Conservation (phyloP, 2,888 invertebrate species). For the Nymphalis urticae region DNA sequence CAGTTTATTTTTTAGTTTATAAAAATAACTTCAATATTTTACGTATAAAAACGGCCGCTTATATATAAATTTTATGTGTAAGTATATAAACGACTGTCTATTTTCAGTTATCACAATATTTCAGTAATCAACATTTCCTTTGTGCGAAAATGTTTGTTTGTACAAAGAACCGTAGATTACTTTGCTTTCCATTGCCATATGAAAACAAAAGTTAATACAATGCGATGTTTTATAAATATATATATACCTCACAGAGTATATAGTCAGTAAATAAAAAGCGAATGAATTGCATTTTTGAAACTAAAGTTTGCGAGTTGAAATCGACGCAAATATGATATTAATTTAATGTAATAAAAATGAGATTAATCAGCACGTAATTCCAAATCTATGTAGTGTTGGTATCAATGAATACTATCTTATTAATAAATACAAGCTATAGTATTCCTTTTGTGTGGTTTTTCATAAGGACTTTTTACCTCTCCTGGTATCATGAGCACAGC, state of each 20-base stretch:
- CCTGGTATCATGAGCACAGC: no score
- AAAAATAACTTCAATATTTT: no score
- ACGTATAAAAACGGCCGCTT: no score
- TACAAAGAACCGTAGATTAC: slow-evolving; percentile 6
- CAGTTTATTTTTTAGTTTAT: no score
- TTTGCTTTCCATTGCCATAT: slow-evolving; percentile 1
- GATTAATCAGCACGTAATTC: no score
- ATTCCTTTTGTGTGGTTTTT: no score
- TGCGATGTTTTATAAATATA: not conserved
- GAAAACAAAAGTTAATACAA: not conserved
- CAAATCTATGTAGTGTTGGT: no score
- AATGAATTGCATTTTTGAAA: not conserved
- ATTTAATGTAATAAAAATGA: not conserved
- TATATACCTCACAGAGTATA: not conserved
- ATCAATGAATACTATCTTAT: no score
- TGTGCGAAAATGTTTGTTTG: not conserved
- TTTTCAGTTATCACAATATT: slow-evolving; percentile 1
- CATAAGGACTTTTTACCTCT: no score
- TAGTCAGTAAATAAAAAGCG: not conserved
- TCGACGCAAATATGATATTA: not conserved
- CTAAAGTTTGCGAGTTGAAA: not conserved
- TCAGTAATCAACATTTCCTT: slow-evolving; percentile 4
- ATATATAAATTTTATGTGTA: no score
- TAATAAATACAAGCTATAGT: no score
- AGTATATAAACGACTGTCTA: no score